Evolutionary conservation across 2,113 vertebrate genomes (phyloP), one percentile per base, ranked within the genome.

Genomic region (Physeter macrocephalus): DNA sequence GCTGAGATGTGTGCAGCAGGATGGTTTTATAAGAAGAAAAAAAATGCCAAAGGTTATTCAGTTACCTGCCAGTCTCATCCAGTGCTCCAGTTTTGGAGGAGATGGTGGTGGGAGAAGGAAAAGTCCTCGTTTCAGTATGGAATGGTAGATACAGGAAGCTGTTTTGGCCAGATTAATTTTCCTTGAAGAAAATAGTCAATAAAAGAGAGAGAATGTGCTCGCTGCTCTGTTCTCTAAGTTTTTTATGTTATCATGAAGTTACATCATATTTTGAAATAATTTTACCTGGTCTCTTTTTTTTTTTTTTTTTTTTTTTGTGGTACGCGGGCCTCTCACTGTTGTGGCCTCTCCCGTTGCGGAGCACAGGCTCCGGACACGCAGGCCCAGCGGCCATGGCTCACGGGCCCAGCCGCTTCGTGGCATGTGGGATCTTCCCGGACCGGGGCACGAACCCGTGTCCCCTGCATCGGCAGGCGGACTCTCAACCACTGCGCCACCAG

Each of bases 11-110:
- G 95, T 94, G 97, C 86, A 88, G 88, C 74, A 25, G 66, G 94
- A 95, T 87, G 97, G 93, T 96, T 98, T 98, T 93, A 96, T 82
- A 86, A 88, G 94, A 89, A 95, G 69, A 83, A 90, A 95, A 90
- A 84, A 88, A 71, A 94, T 52, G 82, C 67, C n/a, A 71, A 75
- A 89, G 92, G 64, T 77, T 95, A 94, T 94, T 93, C 59, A 67
- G 78, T 88, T 62, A 71, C n/a, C 69, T 85, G 27, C 67, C 20
- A 21, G 54, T 84, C 64, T 90, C 75, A 71, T 54, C 69, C 29
- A 36, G 4, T 49, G 69, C 74, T 81, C 36, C 31, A 34, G 7
- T 82, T 91, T 96, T 69, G 67, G 54, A 34, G n/a, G 84, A 92
- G 36, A 3, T 27, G 46, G 2, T 21, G 59, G 17, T 84, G 74